Conservation (phyloP, 2,113 vertebrate species). For the Phylloscopus trochilus region DNA sequence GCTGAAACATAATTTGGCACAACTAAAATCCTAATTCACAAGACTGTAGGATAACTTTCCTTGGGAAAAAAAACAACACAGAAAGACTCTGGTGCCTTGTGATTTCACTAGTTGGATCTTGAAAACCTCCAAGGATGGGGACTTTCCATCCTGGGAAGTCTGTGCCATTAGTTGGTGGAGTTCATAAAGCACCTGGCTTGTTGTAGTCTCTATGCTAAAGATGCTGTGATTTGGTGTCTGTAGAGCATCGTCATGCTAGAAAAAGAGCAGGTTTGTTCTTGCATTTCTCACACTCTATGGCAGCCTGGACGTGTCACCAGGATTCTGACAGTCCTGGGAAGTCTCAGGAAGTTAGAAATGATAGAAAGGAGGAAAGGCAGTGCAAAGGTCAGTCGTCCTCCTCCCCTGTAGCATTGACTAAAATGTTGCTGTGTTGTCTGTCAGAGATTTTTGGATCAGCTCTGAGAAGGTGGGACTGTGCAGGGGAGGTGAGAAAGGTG, state of each 20-base stretch:
- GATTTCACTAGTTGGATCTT: background rate
- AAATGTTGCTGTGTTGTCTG: background rate
- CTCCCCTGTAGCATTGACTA: background rate
- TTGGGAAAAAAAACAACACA: background rate
- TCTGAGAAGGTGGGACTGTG: background rate
- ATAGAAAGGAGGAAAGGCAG: background rate
- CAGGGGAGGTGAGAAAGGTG: background rate
- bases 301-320: background rate
- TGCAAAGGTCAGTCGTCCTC: background rate
- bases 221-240: background rate
- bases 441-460: background rate
- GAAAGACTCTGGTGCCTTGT: background rate
- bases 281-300: background rate
- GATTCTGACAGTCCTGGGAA: background rate
- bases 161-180: background rate
- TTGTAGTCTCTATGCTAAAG: background rate
- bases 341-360: background rate
- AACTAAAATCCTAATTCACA: background rate
- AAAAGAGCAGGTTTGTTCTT: background rate
- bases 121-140: background rate
- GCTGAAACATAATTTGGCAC: background rate
- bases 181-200: background rate
- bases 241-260: background rate
- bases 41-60: background rate
- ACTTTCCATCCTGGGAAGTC: background rate